A percentile compares a stretch with the other conserved stretches of the same genome.
Evolutionary conservation across 2,113 vertebrate species (phyloP).

Genomic region (Chrysemys picta): DNA sequence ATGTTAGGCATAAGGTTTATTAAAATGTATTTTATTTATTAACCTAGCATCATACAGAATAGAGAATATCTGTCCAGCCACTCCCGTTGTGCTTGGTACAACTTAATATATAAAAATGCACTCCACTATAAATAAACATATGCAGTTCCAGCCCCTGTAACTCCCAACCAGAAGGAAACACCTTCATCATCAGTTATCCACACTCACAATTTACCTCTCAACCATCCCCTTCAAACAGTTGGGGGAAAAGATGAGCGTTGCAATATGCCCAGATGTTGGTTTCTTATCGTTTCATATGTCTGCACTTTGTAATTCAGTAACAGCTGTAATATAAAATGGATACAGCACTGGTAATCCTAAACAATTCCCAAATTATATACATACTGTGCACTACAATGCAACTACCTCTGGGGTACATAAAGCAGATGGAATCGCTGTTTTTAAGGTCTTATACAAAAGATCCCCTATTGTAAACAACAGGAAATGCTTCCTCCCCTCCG

Average conservation of each 20-base stretch:
- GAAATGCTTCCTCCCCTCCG: background rate
- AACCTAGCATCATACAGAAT: background rate
- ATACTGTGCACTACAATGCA: background rate
- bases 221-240: constrained; percentile 36
- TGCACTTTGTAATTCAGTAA: constrained; percentile 23
- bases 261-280: background rate
- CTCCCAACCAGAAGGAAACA: constrained; percentile 41
- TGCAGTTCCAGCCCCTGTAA: constrained; percentile 32
- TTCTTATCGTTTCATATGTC: background rate
- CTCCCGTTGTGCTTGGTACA: constrained; percentile 47
- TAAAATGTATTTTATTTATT: too few relatives aligned
- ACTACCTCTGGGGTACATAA: constrained; percentile 14
- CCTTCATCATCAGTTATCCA: constrained; percentile 12
- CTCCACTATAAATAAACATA: constrained; percentile 60
- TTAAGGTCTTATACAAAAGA: background rate
- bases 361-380: background rate
- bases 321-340: background rate
- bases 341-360: background rate
- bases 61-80: constrained; percentile 47
- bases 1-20: too few relatives aligned
- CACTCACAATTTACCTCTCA: constrained; percentile 42
- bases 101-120: constrained; percentile 33
- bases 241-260: background rate
- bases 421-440: background rate
- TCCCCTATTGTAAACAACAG: background rate